phyloP scores from a whole-genome alignment of 1,140 invertebrate species.

The Rhagoletis zephyria region DNA sequence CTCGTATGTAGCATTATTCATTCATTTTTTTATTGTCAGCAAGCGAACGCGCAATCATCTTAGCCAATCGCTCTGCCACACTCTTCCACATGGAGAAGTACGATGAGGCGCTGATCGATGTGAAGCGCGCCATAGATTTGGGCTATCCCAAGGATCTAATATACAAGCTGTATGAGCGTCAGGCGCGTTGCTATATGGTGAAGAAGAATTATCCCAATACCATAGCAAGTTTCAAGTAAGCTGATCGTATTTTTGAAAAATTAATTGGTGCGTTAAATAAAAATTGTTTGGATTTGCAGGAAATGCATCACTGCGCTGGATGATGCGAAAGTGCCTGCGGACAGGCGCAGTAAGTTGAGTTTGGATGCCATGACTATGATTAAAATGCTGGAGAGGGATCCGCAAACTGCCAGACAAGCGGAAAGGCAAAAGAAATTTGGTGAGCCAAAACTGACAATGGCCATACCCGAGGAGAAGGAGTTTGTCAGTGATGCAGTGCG shows the following conservation, averaged over 20 bases:
- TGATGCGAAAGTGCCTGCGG: slow-evolving; percentile 78
- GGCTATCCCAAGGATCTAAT: slow-evolving; percentile 83
- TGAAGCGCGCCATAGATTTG: slow-evolving; percentile 79
- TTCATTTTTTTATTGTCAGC: slow-evolving; percentile 62
- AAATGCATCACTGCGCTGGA: slow-evolving; percentile 79
- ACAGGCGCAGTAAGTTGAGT: slow-evolving; percentile 79
- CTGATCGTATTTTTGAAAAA: neutral
- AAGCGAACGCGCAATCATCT: slow-evolving; percentile 81
- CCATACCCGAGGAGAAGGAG: slow-evolving; percentile 64
- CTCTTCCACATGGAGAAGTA: slow-evolving; percentile 85
- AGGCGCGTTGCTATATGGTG: slow-evolving; percentile 83
- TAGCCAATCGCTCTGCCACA: slow-evolving; percentile 90
- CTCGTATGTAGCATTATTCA: neutral
- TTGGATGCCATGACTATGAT: slow-evolving; percentile 83
- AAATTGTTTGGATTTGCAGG: slow-evolving; percentile 63
- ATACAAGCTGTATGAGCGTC: slow-evolving; percentile 86
- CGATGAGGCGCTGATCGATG: slow-evolving; percentile 80
- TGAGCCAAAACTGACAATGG: slow-evolving; percentile 63
- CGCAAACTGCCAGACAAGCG: slow-evolving; percentile 62
- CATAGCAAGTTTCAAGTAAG: slow-evolving; percentile 78
- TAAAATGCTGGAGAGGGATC: slow-evolving; percentile 78
- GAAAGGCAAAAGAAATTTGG: slow-evolving; percentile 62
- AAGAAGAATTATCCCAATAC: slow-evolving; percentile 82
- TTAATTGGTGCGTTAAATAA: neutral
- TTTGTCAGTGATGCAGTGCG: slow-evolving; percentile 64